Base-by-base conservation (phyloP, 2,113 vertebrate species). In the Marcusenius ussheri region DNA sequence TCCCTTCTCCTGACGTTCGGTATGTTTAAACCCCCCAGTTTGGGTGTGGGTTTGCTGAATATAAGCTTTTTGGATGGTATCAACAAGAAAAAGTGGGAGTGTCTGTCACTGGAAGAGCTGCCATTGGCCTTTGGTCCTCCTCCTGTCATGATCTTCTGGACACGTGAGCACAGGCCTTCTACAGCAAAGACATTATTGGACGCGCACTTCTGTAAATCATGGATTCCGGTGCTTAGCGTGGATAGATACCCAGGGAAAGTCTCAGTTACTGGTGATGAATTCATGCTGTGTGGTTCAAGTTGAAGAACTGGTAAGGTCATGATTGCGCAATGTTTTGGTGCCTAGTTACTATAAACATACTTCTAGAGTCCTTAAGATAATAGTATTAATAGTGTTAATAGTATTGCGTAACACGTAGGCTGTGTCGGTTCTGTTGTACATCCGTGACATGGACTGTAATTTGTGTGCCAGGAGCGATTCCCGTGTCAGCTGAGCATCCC, bases 271-370 rank as follows among this genome's bases (percentile, higher is more conserved):
- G 19, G n/a, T 88, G 62, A 27, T 53, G 46, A 51, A 53, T 47
- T 39, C 21, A n/a, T n/a, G 42, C 47, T 24, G 39, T 87, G 49
- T 31, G n/a, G 51, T 39, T 87, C 27, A 31, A 51, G 49, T 17
- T 58, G 50, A 62, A 50, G 49, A 51, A 19, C 77, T 46, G 89
- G 89, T 84, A 85, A 83, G 89, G 35, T 89, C 51, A 11, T 46
- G 31, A n/a, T 45, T 84, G 74, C 10, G 17, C 74, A 21, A 42
- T 84, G 17, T 47, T 84, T 35, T 56, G 49, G 21, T 46, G 7
- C 24, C 31, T 89, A 35, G 80, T 62, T 89, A 46, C n/a, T 21
- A 27, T 58, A 17, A 62, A 31, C 35, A 42, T 77, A 19, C 70
- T 56, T 89, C 9, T 88, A 35, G 70, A 50, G 62, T 42, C 8